These are phyloP conservation scores for Melitaea athalia DNA, from an alignment of 2,888 invertebrate genomes.

Conservation along the genomic window DNA sequence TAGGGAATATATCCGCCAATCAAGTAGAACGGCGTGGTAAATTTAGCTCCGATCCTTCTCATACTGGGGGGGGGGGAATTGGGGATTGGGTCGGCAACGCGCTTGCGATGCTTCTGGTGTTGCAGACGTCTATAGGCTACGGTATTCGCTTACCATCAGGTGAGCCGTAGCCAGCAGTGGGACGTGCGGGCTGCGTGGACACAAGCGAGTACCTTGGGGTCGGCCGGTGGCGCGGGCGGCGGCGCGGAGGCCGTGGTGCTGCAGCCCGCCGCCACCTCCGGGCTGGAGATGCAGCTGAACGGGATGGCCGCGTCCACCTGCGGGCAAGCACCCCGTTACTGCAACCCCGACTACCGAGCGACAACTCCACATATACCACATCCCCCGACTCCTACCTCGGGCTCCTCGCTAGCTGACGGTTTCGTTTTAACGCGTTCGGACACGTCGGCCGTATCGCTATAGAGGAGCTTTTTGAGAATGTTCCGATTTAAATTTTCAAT, in stretches of 20 bases:
- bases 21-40: no score
- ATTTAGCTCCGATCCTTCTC: no score
- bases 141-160: no score
- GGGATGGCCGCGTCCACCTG: slow-evolving; percentile 78
- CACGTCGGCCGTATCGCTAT: slow-evolving; percentile 55
- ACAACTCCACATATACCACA: background rate
- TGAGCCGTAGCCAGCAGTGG: no score
- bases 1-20: no score
- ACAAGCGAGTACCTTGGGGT: slow-evolving; percentile 64
- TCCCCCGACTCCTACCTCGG: slow-evolving; percentile 60
- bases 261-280: slow-evolving; percentile 76
- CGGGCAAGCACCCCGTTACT: slow-evolving; percentile 43
- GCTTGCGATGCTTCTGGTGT: no score
- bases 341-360: no score
- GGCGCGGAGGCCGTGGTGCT: slow-evolving; percentile 67
- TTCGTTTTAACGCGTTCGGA: slow-evolving; percentile 35
- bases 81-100: no score
- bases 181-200: no score
- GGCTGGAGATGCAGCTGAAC: slow-evolving; percentile 79
- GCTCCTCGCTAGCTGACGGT: slow-evolving; percentile 46
- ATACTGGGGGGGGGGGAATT: no score
- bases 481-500: slow-evolving; percentile 49
- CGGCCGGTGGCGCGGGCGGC: slow-evolving; percentile 62
- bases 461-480: slow-evolving; percentile 62
- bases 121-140: no score